Evolutionary conservation across 1,140 invertebrate species (phyloP).

Genomic region (Sminthurinus signatus): DNA sequence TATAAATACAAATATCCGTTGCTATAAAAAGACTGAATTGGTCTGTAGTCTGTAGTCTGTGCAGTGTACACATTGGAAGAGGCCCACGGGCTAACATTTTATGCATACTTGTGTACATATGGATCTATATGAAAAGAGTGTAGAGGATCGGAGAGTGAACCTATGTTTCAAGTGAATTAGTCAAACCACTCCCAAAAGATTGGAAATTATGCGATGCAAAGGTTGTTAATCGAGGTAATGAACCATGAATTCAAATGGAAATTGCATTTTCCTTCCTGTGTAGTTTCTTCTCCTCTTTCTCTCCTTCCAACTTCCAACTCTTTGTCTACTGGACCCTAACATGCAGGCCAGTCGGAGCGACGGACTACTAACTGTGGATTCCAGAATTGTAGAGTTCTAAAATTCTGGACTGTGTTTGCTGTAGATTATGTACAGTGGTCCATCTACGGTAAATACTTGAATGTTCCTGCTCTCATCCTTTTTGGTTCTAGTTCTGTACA

Average conservation of each 20-base stretch:
- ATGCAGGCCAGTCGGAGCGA: neutral
- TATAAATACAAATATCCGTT: neutral
- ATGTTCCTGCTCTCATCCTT: neutral
- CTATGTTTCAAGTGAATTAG: neutral
- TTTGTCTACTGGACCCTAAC: constrained; percentile 11
- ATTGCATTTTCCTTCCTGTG: constrained; percentile 29
- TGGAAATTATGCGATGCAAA: constrained; percentile 28
- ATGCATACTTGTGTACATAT: too few relatives aligned
- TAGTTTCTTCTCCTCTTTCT: too few relatives aligned
- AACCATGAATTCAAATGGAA: constrained; percentile 30
- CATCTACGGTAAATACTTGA: neutral
- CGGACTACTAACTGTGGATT: too few relatives aligned
- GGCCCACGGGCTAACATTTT: neutral
- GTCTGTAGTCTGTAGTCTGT: too few relatives aligned
- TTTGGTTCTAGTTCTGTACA: too few relatives aligned
- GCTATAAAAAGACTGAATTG: neutral
- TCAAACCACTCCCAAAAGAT: constrained; percentile 21
- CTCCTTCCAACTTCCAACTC: too few relatives aligned
- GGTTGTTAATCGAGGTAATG: constrained; percentile 30
- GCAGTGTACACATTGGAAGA: neutral
- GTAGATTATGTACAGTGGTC: too few relatives aligned
- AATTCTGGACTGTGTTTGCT: too few relatives aligned
- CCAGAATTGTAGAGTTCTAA: too few relatives aligned
- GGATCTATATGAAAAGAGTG: neutral
- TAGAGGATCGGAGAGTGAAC: too few relatives aligned